Percentiles rank a stretch among this genome's conserved stretches.
These are phyloP conservation scores for Sebastes melanostomus DNA, from an alignment of 2,797 vertebrate species.

Conservation along the genomic window DNA sequence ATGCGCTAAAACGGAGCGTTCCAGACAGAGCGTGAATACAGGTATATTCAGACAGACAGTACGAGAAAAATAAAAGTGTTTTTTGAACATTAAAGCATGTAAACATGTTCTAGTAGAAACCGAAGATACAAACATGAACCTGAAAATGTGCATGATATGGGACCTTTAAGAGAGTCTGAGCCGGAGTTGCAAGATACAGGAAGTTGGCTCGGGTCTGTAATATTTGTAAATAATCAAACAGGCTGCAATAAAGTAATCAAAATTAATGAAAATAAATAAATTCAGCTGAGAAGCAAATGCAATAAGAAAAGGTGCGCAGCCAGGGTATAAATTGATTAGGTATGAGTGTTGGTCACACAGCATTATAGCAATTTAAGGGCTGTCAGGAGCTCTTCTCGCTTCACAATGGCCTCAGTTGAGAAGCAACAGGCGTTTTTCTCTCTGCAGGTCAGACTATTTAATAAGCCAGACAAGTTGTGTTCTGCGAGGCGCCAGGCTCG, in stretches of 20 bases:
- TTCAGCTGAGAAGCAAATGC: not conserved
- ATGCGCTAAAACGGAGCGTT: too few species aligned
- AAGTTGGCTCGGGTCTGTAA: too few species aligned
- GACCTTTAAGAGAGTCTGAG: too few species aligned
- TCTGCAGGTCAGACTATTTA: conserved; percentile 85
- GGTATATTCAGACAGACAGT: too few species aligned
- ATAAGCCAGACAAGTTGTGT: conserved; percentile 89
- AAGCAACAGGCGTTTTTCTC: conserved; percentile 85
- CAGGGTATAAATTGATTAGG: conserved; percentile 74
- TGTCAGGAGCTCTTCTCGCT: conserved; percentile 78
- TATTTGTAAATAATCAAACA: not conserved
- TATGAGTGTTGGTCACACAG: conserved; percentile 81
- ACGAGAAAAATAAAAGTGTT: too few species aligned
- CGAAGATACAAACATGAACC: too few species aligned
- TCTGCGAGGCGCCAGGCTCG: conserved; percentile 88
- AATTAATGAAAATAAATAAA: not conserved
- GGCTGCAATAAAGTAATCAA: not conserved
- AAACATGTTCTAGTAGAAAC: too few species aligned
- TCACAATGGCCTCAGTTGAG: conserved; percentile 80
- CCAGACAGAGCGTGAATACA: too few species aligned
- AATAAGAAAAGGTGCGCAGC: conserved; percentile 47
- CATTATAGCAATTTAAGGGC: conserved; percentile 82
- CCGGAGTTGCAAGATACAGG: too few species aligned
- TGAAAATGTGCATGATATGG: too few species aligned
- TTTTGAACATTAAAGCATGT: too few species aligned